These are phyloP conservation scores for Aix galericulata DNA, from an alignment of 2,113 vertebrate genomes.

Conservation along the genomic window DNA sequence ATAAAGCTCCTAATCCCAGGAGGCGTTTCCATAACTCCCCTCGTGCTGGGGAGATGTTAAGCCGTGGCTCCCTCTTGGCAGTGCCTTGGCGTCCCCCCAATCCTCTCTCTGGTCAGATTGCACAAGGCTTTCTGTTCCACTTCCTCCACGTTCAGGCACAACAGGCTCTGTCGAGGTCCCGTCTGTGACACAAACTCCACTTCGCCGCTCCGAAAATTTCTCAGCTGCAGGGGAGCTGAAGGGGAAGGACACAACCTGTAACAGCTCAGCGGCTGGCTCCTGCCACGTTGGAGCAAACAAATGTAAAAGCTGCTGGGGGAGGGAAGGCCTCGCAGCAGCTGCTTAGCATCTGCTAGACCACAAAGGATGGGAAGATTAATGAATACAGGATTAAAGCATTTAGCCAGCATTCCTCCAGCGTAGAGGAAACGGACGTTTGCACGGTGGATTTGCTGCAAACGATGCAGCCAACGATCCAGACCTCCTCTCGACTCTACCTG, in stretches of 20 bases:
- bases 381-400: neutral
- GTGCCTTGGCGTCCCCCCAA: neutral
- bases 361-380: neutral
- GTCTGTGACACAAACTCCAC: slow-evolving; percentile 57
- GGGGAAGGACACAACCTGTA: neutral
- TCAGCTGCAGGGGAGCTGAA: slow-evolving; percentile 46
- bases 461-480: neutral
- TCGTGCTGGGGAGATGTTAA: neutral
- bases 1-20: neutral
- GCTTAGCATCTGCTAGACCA: neutral
- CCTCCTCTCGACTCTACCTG: neutral
- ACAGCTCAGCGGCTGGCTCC: neutral
- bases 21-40: neutral
- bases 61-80: neutral
- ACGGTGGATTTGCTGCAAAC: rapidly evolving
- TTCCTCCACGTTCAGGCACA: slow-evolving; percentile 62
- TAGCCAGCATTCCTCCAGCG: neutral
- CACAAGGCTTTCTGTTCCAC: neutral
- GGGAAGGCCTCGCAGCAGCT: neutral
- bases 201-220: slow-evolving; percentile 57
- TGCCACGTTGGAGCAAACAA: neutral
- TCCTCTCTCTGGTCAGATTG: slow-evolving; percentile 27
- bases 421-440: neutral
- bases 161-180: neutral
- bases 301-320: neutral